Evolutionary conservation across 1,140 invertebrate species (phyloP), one percentile per base, ranked within the genome.

Genomic region (Neotoxoptera formosana): DNA sequence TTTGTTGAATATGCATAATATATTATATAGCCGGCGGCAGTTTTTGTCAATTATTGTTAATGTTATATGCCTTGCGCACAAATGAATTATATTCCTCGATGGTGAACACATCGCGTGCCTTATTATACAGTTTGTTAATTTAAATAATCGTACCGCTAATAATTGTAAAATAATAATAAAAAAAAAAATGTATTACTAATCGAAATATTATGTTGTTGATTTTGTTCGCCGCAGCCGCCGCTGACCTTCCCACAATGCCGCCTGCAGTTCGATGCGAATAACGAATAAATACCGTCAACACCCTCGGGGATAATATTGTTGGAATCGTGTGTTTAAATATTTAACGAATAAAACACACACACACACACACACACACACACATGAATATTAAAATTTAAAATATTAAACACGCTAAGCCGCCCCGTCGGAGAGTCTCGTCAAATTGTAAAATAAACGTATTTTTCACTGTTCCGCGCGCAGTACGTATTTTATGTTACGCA

Each of bases 71-170:
- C 25, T 30, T 25, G 25, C n/a, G 36, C 83, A 30, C 9, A 84
- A 47, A 87, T 20, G 2, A 47, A 84, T 48, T 48, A 87, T 87
- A 87, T 87, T n/a, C 6, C 83, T 45, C 23, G 41, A 36, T 51
- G 30, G 45, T 88, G 30, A 88, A 88, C 48, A 51, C n/a, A 88
- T 88, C 21, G 87, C 47, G 87, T 88, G 87, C 87, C 87, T 88
- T 88, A 51, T 51, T 36, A 87, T 86, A 48, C 17, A 87, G 20
- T 88, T 88, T 88, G 17, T 88, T 51, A 34, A 86, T 47, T 53
- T 34, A 60, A 60, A 87, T 87, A 34, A 51, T 51, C 7, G 25
- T 34, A 53, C 17, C 2, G 48, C 87, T 53, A 53, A 34, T 34
- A 88, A 51, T 34, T 88, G 48, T 88, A 51, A 88, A 53, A 51